Percentiles rank a stretch among this genome's conserved stretches.
Conservation (phyloP, 2,888 invertebrate species). For the Slavum lentiscoides region DNA sequence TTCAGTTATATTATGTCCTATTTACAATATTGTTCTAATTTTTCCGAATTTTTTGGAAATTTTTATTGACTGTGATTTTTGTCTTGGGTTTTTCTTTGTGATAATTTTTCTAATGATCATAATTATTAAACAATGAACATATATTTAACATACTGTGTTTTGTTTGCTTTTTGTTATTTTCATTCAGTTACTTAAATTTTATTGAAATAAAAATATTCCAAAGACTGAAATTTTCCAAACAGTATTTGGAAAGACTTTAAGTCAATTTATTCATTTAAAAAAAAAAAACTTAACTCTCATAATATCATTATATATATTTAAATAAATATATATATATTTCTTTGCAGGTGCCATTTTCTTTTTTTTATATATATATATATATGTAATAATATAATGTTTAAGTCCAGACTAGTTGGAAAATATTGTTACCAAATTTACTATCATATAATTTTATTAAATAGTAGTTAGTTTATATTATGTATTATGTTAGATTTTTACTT, state of each 20-base stretch:
- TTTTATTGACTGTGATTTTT: constrained; percentile 52
- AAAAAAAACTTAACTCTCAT: constrained; percentile 32
- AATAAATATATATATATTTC: constrained; percentile 28
- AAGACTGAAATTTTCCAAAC: constrained; percentile 52
- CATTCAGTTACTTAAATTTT: constrained; percentile 51
- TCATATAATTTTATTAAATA: constrained; percentile 43
- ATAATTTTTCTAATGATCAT: constrained; percentile 42
- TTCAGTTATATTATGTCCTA: not conserved
- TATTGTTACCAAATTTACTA: constrained; percentile 52
- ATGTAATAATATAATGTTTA: constrained; percentile 41
- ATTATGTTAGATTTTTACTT: constrained; percentile 38
- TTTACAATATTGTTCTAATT: constrained; percentile 25
- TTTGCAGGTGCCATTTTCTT: constrained; percentile 53
- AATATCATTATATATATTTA: constrained; percentile 27
- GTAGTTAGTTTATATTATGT: constrained; percentile 38
- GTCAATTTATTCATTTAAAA: constrained; percentile 44
- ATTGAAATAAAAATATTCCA: constrained; percentile 51
- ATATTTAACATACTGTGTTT: constrained; percentile 13
- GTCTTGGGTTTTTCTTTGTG: constrained; percentile 50
- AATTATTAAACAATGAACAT: constrained; percentile 5
- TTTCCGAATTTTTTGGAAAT: constrained; percentile 46
- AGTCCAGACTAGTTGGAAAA: constrained; percentile 48
- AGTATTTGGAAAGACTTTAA: constrained; percentile 53
- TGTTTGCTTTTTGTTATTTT: constrained; percentile 16
- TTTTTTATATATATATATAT: not conserved